Conservation (phyloP, 1,140 invertebrate genomes). For the Philotrypesis tridentata region DNA sequence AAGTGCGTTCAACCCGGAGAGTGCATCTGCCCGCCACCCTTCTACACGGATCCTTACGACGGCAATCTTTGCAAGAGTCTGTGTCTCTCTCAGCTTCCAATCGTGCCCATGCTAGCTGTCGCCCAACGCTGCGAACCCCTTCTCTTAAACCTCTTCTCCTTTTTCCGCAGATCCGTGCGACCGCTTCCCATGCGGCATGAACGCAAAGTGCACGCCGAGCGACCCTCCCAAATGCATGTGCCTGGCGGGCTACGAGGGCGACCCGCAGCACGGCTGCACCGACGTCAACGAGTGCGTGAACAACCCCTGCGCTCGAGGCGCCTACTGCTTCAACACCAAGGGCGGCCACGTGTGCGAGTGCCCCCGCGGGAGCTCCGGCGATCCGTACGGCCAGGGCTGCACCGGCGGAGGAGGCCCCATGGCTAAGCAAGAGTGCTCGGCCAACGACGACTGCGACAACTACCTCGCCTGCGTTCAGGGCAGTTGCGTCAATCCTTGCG, state of each 20-base stretch:
- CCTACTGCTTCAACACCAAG: constrained; percentile 90
- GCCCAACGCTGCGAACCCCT: neutral
- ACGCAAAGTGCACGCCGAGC: constrained; percentile 91
- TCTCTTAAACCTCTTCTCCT: neutral
- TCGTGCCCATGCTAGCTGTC: no score
- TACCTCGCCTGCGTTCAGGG: constrained; percentile 85
- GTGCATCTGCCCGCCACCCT: constrained; percentile 91
- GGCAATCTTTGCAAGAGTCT: constrained; percentile 90
- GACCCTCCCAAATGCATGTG: constrained; percentile 93
- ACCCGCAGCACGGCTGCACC: constrained; percentile 86
- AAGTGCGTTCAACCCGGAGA: constrained; percentile 92
- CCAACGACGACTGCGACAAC: constrained; percentile 85
- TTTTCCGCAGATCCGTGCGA: constrained; percentile 81
- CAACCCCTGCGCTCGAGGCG: constrained; percentile 88
- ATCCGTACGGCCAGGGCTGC: constrained; percentile 89
- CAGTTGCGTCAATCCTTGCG: constrained; percentile 87
- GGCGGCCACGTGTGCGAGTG: constrained; percentile 90
- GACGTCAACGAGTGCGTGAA: constrained; percentile 89
- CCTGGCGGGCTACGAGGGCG: constrained; percentile 86
- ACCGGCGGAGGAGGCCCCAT: constrained; percentile 71
- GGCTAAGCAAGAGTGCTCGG: constrained; percentile 78
- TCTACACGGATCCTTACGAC: constrained; percentile 86
- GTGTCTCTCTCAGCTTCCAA: constrained; percentile 49
- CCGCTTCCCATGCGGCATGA: constrained; percentile 91
- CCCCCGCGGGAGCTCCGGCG: constrained; percentile 85